Conservation (phyloP, 2,888 invertebrate species). For the Acanthosepion esculentum region DNA sequence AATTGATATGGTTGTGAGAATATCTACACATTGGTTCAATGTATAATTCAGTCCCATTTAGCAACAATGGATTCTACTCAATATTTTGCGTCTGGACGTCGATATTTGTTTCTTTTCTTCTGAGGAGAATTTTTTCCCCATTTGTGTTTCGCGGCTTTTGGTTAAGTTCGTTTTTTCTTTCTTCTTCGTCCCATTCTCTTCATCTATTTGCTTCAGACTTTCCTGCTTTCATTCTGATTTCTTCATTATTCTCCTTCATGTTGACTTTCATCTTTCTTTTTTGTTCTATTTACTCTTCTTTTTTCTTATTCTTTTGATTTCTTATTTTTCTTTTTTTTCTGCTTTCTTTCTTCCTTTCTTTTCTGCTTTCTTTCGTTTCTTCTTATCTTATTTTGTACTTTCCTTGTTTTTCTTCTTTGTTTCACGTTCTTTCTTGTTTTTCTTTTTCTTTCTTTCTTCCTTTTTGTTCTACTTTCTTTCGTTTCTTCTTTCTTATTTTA, state of each 20-base stretch:
- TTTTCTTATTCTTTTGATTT: neutral
- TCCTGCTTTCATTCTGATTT: neutral
- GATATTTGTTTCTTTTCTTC: neutral
- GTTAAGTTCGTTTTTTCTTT: too few relatives aligned
- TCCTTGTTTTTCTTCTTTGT: neutral
- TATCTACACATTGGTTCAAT: neutral
- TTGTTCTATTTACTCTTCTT: neutral
- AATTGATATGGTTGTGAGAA: conserved; percentile 4
- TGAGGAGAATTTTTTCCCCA: neutral
- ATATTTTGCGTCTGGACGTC: neutral
- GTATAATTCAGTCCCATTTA: neutral
- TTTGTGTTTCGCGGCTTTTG: too few relatives aligned
- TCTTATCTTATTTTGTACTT: neutral
- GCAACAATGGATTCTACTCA: neutral
- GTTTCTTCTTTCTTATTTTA: too few relatives aligned
- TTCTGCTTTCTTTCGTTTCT: neutral
- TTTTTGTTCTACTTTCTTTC: too few relatives aligned
- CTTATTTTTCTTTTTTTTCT: neutral
- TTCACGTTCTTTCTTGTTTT: neutral
- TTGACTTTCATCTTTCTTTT: neutral
- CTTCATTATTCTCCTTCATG: neutral
- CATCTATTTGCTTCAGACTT: too few relatives aligned
- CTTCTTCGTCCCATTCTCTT: too few relatives aligned
- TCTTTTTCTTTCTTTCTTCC: too few relatives aligned
- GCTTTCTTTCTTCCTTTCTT: neutral